phyloP scores from a whole-genome alignment of 2,113 vertebrate genomes.

The Vombatus ursinus region DNA sequence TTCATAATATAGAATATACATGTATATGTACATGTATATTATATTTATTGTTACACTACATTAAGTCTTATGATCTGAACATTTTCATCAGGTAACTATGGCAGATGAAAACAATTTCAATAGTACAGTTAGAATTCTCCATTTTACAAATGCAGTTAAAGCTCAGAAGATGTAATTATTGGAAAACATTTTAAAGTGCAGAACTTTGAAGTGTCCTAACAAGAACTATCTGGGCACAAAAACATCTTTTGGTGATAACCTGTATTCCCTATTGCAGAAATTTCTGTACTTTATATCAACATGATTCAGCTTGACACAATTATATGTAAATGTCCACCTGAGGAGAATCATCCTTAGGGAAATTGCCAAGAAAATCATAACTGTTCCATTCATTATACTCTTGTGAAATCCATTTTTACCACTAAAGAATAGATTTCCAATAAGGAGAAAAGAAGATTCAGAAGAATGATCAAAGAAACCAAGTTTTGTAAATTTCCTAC shows the following conservation, averaged over 20 bases:
- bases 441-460: conserved; percentile 43
- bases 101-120: conserved; percentile 43
- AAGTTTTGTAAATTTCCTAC: conserved; percentile 51
- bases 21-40: neutral
- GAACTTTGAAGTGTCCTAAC: neutral
- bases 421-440: conserved; percentile 56
- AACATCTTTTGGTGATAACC: conserved; percentile 32
- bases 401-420: conserved; percentile 55
- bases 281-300: conserved; percentile 62
- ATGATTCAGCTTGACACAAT: conserved; percentile 70
- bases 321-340: conserved; percentile 38
- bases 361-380: conserved; percentile 55
- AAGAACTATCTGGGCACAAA: conserved; percentile 21
- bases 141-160: conserved; percentile 10
- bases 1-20: neutral
- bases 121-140: conserved; percentile 29
- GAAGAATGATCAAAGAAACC: conserved; percentile 46
- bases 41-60: neutral
- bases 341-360: conserved; percentile 54
- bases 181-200: conserved; percentile 2
- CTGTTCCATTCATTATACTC: conserved; percentile 47
- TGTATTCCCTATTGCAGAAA: conserved; percentile 59
- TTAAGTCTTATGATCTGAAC: neutral
- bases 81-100: conserved; percentile 5
- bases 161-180: conserved; percentile 12